These are phyloP conservation scores for Acleris cristana DNA, from an alignment of 2,888 invertebrate species.

Conservation along the genomic window DNA sequence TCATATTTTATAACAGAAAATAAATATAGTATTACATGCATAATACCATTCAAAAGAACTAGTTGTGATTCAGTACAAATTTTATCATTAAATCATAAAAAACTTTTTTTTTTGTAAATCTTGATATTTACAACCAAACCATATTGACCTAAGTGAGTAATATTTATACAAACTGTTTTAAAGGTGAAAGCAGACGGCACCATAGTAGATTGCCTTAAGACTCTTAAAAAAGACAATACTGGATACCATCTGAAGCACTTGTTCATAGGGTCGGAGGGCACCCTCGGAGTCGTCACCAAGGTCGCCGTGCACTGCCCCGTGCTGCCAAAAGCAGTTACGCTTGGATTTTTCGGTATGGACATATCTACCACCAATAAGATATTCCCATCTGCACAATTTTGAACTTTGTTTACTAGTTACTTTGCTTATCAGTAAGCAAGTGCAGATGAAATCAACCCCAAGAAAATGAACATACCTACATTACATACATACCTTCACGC, in stretches of 20 bases:
- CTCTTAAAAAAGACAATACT: slow-evolving; percentile 98
- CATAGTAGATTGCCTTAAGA: slow-evolving; percentile 92
- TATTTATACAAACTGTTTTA: slow-evolving; percentile 30
- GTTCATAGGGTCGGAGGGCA: slow-evolving; percentile 99
- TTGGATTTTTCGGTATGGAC: slow-evolving; percentile 92
- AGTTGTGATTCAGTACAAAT: no score
- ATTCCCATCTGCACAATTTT: no score
- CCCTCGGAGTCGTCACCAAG: slow-evolving; percentile 96
- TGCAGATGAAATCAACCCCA: no score
- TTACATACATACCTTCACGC: no score
- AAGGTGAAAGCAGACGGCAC: slow-evolving; percentile 94
- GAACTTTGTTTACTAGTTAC: no score
- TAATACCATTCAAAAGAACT: not conserved
- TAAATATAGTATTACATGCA: not conserved
- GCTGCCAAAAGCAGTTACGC: slow-evolving; percentile 90
- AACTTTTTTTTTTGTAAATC: no score
- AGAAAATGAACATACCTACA: not conserved
- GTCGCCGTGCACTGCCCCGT: slow-evolving; percentile 95
- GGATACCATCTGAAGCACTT: slow-evolving; percentile 98
- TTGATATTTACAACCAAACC: not conserved
- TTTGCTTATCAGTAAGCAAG: no score
- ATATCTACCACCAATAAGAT: not conserved
- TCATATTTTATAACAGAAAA: not conserved
- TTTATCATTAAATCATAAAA: no score
- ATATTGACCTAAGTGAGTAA: not conserved